Conservation (phyloP, 2,113 vertebrate genomes). For the Mystacornis crossleyi region DNA sequence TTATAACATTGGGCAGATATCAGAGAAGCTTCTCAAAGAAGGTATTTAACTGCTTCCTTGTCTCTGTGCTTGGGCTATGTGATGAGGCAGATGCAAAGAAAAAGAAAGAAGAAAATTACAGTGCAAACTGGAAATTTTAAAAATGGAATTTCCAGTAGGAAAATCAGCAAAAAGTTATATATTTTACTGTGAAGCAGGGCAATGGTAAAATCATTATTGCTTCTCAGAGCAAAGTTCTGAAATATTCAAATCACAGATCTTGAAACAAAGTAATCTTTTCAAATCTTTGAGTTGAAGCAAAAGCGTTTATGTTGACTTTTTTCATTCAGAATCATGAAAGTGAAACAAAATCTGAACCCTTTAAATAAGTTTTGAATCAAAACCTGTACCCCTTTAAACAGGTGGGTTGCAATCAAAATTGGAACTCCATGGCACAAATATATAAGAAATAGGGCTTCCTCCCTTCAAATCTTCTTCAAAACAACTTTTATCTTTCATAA, state of each 20-base stretch:
- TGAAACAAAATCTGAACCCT: background rate
- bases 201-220: background rate
- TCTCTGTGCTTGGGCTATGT: fast-evolving
- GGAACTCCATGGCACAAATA: background rate
- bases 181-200: background rate
- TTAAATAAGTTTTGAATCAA: background rate
- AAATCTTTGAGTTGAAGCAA: background rate
- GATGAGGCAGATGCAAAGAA: background rate
- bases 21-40: background rate
- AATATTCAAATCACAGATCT: background rate
- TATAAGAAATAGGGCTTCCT: background rate
- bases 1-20: fast-evolving
- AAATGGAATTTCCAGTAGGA: background rate
- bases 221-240: background rate
- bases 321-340: background rate
- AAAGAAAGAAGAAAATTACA: background rate
- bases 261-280: background rate
- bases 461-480: background rate
- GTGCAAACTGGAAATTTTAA: background rate
- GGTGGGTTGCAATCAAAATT: background rate
- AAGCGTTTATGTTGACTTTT: background rate
- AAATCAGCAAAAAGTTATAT: background rate
- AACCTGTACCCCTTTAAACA: background rate
- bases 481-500: background rate
- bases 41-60: background rate